Base-by-base conservation (phyloP, 2,888 invertebrate species). In the Synanthedon andrenaeformis region DNA sequence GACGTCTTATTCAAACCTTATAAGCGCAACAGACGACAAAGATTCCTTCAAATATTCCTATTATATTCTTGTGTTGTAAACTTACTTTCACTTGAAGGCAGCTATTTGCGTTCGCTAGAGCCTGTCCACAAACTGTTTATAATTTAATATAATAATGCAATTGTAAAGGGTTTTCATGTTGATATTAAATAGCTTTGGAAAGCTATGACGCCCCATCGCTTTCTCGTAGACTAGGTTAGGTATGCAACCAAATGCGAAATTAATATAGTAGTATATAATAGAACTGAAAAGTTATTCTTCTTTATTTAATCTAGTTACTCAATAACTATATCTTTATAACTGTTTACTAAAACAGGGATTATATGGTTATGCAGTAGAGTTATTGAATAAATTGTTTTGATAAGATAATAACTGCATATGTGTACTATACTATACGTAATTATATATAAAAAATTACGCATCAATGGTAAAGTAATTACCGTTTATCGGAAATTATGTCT, bases 141-240 rank as follows among this genome's bases (percentile, higher is more conserved):
- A 70, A 75, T 73, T 69, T 65, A 65, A 66, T 63, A 63, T 66
- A 71, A 69, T 74, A 67, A 69, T 62, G 63, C 60, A 58, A 60
- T 63, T 65, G 56, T 56, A 42, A 57, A 57, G 60, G 66, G 62
- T 57, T 62, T 17, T 42, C n/a, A 56, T 58, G 59, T 61, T 63
- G 62, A 64, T 61, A 65, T 65, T 62, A 64, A 66, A 64, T 62
- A 57, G 57, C 55, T 52, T 58, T 69, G 59, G 72, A 74, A 73
- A 75, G 73, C 66, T 55, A 58, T 52, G 56, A 57, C 63, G 64
- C 63, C 62, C 62, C 63, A 59, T 56, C 54, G 58, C 55, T 52
- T 62, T 62, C 58, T 54, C 56, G 62, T 58, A 35, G 35, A 35
- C 35, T 60, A 54, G 52, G 53, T 55, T 60, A 54, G 52, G 53